These are phyloP conservation scores for Parnassius glacialis DNA, from an alignment of 2,888 invertebrate genomes.

Conservation along the genomic window DNA sequence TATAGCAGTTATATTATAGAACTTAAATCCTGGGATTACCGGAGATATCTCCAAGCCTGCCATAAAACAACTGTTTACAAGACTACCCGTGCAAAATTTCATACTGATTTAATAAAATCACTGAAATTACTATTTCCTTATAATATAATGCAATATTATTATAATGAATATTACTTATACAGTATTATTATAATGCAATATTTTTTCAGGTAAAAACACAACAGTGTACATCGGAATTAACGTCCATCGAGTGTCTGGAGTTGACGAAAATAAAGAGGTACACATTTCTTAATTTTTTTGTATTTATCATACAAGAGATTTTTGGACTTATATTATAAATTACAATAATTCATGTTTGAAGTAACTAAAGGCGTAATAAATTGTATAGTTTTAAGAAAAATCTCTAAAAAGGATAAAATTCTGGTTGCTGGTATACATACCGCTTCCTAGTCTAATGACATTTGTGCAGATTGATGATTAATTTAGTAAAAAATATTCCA, in stretches of 20 bases:
- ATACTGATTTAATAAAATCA: slow-evolving; percentile 35
- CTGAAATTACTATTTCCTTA: not conserved
- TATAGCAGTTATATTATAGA: slow-evolving; percentile 10
- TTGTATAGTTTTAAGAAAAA: too few relatives aligned
- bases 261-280: slow-evolving; percentile 84
- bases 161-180: too few relatives aligned
- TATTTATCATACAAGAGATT: too few relatives aligned
- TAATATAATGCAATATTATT: not conserved
- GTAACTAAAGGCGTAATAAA: too few relatives aligned
- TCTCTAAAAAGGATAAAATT: too few relatives aligned
- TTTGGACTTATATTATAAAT: too few relatives aligned
- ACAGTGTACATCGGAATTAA: slow-evolving; percentile 82
- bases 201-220: slow-evolving; percentile 77
- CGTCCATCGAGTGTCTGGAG: slow-evolving; percentile 83
- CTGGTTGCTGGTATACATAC: too few relatives aligned
- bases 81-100: slow-evolving; percentile 27
- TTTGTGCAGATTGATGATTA: too few relatives aligned
- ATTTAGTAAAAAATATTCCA: too few relatives aligned
- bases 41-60: slow-evolving; percentile 39
- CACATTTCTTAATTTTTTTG: slow-evolving; percentile 30
- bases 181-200: slow-evolving; percentile 24
- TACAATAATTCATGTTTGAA: not conserved
- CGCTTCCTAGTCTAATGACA: too few relatives aligned
- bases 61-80: slow-evolving; percentile 32
- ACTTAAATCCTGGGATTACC: slow-evolving; percentile 30